phyloP scores from a whole-genome alignment of 2,797 vertebrate genomes.

The Delichon dasypus region DNA sequence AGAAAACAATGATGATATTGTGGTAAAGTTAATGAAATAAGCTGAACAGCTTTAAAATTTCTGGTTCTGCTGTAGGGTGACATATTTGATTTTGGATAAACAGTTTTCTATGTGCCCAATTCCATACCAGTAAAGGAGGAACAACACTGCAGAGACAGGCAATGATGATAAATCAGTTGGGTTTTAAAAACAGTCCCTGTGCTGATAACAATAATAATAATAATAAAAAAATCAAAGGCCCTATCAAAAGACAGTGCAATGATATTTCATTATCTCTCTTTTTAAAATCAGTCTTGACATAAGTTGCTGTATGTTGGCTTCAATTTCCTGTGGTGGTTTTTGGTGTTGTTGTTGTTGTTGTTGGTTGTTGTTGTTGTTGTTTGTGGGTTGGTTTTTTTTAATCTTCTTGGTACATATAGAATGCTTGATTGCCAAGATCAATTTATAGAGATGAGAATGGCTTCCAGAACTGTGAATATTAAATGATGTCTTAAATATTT shows the following conservation, averaged over 20 bases:
- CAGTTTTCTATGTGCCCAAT: not conserved
- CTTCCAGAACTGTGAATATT: slow-evolving; percentile 46
- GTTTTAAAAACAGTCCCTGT: not conserved
- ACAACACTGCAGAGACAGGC: not conserved
- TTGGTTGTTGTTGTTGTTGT: too few species aligned
- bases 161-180: not conserved
- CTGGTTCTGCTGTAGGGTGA: not conserved
- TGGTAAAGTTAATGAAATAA: not conserved
- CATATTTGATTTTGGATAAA: not conserved
- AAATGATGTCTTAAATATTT: slow-evolving; percentile 56
- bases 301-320: slow-evolving; percentile 42
- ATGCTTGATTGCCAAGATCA: slow-evolving; percentile 35
- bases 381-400: not conserved
- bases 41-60: not conserved
- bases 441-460: slow-evolving; percentile 15
- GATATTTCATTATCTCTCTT: slow-evolving; percentile 1
- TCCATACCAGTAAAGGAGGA: not conserved
- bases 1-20: not conserved
- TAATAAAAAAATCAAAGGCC: not conserved
- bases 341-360: not conserved
- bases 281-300: slow-evolving; percentile 50
- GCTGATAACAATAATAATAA: not conserved
- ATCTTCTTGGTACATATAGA: not conserved
- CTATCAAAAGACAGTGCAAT: not conserved
- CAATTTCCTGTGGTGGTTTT: not conserved